Percentiles rank a stretch among this genome's conserved stretches.
These are phyloP conservation scores for Sinocyclocheilus rhinocerous DNA, from an alignment of 2,113 vertebrate genomes.

Conservation along the genomic window DNA sequence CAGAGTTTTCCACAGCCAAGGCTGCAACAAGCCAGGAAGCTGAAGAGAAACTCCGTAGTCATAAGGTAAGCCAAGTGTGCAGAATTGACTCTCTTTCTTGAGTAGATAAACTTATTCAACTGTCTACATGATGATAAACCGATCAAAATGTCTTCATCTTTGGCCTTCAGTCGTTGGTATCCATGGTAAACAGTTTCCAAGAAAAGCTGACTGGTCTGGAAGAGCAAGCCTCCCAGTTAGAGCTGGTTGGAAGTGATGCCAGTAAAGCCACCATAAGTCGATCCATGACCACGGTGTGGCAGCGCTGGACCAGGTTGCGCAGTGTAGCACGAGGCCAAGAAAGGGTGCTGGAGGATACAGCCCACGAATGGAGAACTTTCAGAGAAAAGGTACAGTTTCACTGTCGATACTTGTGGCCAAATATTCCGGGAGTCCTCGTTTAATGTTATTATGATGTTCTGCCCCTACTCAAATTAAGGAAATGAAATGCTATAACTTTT, in stretches of 20 bases:
- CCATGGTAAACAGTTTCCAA: conserved; percentile 86
- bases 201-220: conserved; percentile 88
- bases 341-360: conserved; percentile 87
- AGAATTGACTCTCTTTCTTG: neutral
- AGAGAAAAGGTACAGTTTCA: conserved; percentile 80
- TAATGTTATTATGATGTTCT: neutral
- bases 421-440: neutral
- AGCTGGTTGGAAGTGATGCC: conserved; percentile 85
- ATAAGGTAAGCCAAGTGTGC: conserved; percentile 78
- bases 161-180: conserved; percentile 81
- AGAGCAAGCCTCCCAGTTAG: conserved; percentile 83
- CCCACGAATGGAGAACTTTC: conserved; percentile 88
- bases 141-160: neutral
- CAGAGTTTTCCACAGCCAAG: conserved; percentile 90
- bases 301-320: conserved; percentile 90
- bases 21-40: conserved; percentile 82
- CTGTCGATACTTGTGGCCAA: neutral
- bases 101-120: neutral
- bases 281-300: conserved; percentile 93
- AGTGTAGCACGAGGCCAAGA: conserved; percentile 90
- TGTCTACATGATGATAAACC: neutral
- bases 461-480: neutral
- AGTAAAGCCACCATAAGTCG: conserved; percentile 91
- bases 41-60: conserved; percentile 83
- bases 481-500: neutral